These are phyloP conservation scores for Hiodon alosoides DNA, from an alignment of 2,113 vertebrate species.

Conservation along the genomic window DNA sequence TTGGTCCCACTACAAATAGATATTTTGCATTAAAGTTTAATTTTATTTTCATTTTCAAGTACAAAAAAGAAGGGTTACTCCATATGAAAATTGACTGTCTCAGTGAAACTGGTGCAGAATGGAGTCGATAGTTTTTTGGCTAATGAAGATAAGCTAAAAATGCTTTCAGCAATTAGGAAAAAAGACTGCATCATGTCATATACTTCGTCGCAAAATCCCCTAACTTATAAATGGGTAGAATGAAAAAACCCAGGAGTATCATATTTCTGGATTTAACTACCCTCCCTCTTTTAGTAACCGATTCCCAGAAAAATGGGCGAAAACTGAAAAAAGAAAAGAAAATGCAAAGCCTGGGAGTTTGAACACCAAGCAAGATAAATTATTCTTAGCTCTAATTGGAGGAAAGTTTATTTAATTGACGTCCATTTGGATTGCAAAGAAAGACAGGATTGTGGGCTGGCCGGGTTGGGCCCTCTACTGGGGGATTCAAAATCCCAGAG, in stretches of 20 bases:
- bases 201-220: slow-evolving; percentile 41
- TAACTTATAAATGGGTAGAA: slow-evolving; percentile 71
- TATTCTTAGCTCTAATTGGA: slow-evolving; percentile 96
- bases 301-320: slow-evolving; percentile 63
- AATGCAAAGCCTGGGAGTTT: slow-evolving; percentile 58
- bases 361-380: slow-evolving; percentile 84
- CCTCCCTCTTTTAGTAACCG: slow-evolving; percentile 71
- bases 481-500: slow-evolving; percentile 52
- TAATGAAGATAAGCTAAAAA: slow-evolving; percentile 26
- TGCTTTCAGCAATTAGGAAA: slow-evolving; percentile 16
- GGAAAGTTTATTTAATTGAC: slow-evolving; percentile 97
- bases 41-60: no score
- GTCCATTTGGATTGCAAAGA: slow-evolving; percentile 95
- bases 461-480: slow-evolving; percentile 75
- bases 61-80: no score
- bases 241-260: slow-evolving; percentile 86
- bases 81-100: no score
- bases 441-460: slow-evolving; percentile 77
- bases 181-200: slow-evolving; percentile 36
- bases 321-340: slow-evolving; percentile 41
- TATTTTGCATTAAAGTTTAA: no score
- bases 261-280: slow-evolving; percentile 85
- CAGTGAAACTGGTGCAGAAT: not conserved
- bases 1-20: no score
- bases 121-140: slow-evolving; percentile 18